Base-by-base conservation (phyloP, 2,888 invertebrate genomes). In the Habrosyne pyritoides region DNA sequence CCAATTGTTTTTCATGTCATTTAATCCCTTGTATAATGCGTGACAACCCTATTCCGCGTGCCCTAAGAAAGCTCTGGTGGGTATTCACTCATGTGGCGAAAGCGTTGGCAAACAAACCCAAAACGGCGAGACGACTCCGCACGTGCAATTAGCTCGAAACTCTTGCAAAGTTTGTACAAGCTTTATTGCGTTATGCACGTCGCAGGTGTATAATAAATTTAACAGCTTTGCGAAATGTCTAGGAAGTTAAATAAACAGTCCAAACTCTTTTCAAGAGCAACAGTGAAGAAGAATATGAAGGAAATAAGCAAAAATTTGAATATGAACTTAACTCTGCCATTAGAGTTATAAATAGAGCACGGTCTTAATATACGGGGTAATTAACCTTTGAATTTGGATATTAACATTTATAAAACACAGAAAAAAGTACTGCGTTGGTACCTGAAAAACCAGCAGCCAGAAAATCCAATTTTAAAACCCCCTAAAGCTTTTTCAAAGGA, bases 181-280 rank as follows among this genome's bases (percentile, higher is more conserved):
- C 42, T 36, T 33, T 36, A 36, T 24, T 5, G 42, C 42, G 42
- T 36, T 14, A 36, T 42, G 42, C 42, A 42, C n/a, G 42, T 42
- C 18, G n/a, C 42, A 42, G 42, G 36, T 36, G 36, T 36, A 36
- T 36, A 36, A 36, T 36, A 36, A 36, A 36, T 36, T 36, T 42
- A 42, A 42, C 42, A 42, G 42, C 42, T 42, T 33, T 18, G 18
- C 36, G 6, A 36, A 36, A 36, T 36, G 6, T 42, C 42, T 42
- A 42, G 18, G 33, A 33, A 42, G 42, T 18, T 42, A n/a, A 42
- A 42, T 18, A 42, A n/a, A 6, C 6, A 6, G 42, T 42, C 8
- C 42, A 18, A 18, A 8, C 7, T 7, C 1, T 42, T 18, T 42
- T 14, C 1, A 12, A 42, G 42, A 14, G 42, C 18, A 42, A 18